Percentiles rank a stretch among this genome's conserved stretches.
Conservation (phyloP, 2,888 invertebrate genomes). For the Sinelater perroti region DNA sequence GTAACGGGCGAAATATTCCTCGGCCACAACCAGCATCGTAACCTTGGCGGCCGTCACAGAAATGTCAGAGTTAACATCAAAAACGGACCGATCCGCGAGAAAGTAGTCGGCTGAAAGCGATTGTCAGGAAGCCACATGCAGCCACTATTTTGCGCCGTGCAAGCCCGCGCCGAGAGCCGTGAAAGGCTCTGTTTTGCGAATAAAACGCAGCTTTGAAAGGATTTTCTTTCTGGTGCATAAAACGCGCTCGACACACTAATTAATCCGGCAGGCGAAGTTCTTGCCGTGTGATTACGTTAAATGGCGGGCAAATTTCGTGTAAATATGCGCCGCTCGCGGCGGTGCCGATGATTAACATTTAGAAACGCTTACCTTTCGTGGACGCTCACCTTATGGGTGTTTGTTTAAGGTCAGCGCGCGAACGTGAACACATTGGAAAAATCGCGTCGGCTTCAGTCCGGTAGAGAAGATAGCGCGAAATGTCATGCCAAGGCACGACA, state of each 20-base stretch:
- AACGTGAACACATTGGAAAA: no score
- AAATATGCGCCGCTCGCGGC: background rate
- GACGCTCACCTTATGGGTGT: conserved; percentile 3
- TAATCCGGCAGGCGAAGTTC: background rate
- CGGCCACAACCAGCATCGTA: no score
- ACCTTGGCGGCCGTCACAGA: no score
- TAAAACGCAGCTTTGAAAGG: conserved; percentile 1
- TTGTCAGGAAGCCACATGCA: no score
- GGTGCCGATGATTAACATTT: conserved; percentile 1
- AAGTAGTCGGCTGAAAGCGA: no score
- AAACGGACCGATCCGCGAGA: no score
- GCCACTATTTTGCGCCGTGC: no score
- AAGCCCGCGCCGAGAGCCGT: background rate
- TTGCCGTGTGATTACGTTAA: background rate
- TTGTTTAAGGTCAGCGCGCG: conserved; percentile 2
- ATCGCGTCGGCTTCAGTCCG: no score
- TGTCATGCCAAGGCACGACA: no score
- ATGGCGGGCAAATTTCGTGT: background rate
- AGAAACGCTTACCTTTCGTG: conserved; percentile 6
- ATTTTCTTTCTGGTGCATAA: background rate
- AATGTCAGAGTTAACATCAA: no score
- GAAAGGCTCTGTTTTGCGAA: background rate
- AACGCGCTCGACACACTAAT: conserved; percentile 1
- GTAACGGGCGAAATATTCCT: no score
- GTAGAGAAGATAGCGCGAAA: background rate